Percentiles rank a stretch among this genome's conserved stretches.
Conservation (phyloP, 30 jellyfish, hydroid and myxozoan genomes). For the Turritopsis rubra region DNA sequence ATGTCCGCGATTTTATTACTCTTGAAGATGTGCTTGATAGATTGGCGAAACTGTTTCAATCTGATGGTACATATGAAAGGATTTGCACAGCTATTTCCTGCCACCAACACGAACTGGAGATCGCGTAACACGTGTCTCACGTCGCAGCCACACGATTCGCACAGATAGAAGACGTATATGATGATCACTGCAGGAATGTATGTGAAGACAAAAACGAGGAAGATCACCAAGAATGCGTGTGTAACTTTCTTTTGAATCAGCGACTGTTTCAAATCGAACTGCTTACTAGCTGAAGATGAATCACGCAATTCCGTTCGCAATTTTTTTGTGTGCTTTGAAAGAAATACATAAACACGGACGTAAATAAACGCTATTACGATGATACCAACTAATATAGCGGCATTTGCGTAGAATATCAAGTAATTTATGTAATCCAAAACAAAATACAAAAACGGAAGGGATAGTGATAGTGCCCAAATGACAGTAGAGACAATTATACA, state of each 20-base stretch:
- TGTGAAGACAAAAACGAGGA: constrained; percentile 32
- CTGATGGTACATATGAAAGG: constrained; percentile 45
- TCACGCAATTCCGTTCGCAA: constrained; percentile 10
- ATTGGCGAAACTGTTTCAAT: constrained; percentile 2
- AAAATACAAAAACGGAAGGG: constrained; percentile 45
- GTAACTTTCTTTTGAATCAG: constrained; percentile 26
- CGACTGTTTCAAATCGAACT: constrained; percentile 4
- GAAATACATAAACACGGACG: constrained; percentile 16
- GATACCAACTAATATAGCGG: constrained; percentile 26
- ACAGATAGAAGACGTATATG: constrained; percentile 39
- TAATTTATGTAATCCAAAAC: constrained; percentile 32
- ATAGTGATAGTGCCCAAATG: constrained; percentile 41
- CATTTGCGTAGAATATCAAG: constrained; percentile 34
- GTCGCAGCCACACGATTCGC: constrained; percentile 42
- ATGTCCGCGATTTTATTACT: background rate
- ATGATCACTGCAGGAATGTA: constrained; percentile 41
- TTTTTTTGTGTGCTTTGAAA: constrained; percentile 17
- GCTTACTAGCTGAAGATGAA: background rate
- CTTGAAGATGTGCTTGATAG: background rate
- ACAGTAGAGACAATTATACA: constrained; percentile 36
- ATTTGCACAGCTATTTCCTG: constrained; percentile 44
- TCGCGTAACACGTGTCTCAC: constrained; percentile 47
- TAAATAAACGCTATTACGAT: constrained; percentile 39
- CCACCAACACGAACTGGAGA: constrained; percentile 28
- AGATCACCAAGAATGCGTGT: constrained; percentile 37